Percentiles rank a stretch among this genome's conserved stretches.
phyloP scores from a whole-genome alignment of 2,113 vertebrate genomes.

The Phyllostomus hastatus region DNA sequence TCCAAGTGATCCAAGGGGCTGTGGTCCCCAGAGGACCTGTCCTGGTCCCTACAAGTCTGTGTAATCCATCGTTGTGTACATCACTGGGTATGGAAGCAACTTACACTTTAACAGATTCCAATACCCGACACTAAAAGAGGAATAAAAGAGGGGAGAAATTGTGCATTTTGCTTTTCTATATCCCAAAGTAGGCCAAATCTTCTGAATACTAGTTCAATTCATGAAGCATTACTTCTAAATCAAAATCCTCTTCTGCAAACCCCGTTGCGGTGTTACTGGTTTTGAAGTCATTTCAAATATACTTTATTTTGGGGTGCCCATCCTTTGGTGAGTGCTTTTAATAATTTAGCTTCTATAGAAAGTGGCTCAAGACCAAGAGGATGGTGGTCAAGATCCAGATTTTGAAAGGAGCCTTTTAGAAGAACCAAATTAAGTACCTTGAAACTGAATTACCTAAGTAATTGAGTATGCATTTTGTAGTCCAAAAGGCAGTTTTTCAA shows the following conservation, averaged over 20 bases:
- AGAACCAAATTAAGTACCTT: not conserved
- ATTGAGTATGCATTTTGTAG: not conserved
- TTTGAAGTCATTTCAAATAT: not conserved
- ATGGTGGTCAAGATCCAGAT: not conserved
- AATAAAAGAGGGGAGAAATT: not conserved
- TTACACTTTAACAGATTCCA: not conserved
- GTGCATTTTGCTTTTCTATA: not conserved
- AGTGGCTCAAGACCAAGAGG: not conserved
- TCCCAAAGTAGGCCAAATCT: not conserved
- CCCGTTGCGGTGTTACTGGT: not conserved
- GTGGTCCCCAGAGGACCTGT: not conserved
- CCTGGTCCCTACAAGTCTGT: not conserved
- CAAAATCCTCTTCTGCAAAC: not conserved
- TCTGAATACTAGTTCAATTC: not conserved
- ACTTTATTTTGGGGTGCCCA: not conserved
- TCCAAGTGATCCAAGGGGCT: not conserved
- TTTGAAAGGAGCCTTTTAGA: slow-evolving; percentile 13
- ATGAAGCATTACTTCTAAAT: not conserved
- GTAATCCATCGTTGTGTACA: not conserved
- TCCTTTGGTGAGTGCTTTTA: not conserved
- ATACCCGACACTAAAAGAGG: not conserved
- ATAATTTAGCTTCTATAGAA: not conserved
- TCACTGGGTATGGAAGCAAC: not conserved
- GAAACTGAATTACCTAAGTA: not conserved
- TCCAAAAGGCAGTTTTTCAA: not conserved